phyloP scores from a whole-genome alignment of 2,113 vertebrate genomes.

The Bujurquina vittata region DNA sequence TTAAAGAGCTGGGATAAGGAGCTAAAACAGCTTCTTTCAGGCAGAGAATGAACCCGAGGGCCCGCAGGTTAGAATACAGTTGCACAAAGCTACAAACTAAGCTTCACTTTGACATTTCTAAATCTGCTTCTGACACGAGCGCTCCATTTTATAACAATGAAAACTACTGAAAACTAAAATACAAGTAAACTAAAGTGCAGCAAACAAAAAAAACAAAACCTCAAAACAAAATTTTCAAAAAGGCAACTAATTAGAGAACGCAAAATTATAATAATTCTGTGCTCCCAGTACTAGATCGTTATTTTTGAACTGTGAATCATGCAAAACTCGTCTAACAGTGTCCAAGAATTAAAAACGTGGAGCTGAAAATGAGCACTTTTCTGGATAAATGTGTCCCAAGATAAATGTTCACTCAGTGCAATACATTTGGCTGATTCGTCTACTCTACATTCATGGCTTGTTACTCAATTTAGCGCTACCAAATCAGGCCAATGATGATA shows the following conservation, averaged over 20 bases:
- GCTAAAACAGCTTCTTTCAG: neutral
- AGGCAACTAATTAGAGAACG: neutral
- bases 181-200: neutral
- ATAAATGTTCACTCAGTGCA: slow-evolving; percentile 5
- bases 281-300: neutral
- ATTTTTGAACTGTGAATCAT: neutral
- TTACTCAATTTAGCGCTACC: slow-evolving; percentile 18
- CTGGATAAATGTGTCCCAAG: neutral
- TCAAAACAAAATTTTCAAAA: neutral
- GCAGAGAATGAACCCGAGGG: neutral
- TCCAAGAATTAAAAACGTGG: neutral
- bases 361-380: neutral
- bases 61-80: neutral
- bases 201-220: neutral
- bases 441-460: slow-evolving; percentile 3
- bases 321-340: neutral
- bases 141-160: neutral
- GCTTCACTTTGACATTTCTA: neutral
- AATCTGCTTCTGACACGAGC: neutral
- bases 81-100: neutral
- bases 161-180: neutral
- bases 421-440: neutral
- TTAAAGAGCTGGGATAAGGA: neutral
- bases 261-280: neutral
- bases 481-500: slow-evolving; percentile 25